Base-by-base conservation (phyloP, 2,113 vertebrate genomes). In the Antigone vipio region DNA sequence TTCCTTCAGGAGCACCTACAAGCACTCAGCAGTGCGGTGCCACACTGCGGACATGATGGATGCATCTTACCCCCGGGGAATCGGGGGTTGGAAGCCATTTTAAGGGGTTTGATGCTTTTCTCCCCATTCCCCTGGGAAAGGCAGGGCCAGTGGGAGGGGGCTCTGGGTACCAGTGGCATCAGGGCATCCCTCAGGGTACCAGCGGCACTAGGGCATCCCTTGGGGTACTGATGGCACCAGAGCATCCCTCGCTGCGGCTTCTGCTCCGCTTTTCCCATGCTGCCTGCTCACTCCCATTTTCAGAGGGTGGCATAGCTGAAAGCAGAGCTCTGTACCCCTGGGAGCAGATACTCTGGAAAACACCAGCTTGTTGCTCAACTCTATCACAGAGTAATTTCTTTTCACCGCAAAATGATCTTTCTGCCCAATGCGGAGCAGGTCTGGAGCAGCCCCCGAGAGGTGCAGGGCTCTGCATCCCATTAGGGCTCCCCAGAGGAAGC, bases 381-480 rank as follows among this genome's bases (percentile, higher is more conserved):
- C 40, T 49, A 4, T 11, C 5, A 2, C 73, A 35, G 27, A 63
- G 35, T 49, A 47, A 85, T 63, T 75, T 29, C 5, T 1, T 64
- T 85, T 44, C 40, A 35, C 34, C 34, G 20, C 34, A n/a, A 67
- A 90, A 77, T 4, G 9, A 62, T 60, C 60, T 34, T 76, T 5
- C 64, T 47, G 84, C 73, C 40, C 9, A 0, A 17, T 2, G 12
- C 3, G 2, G 56, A 77, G 56, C 53, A 32, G 85, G 69, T 73
- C 72, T 87, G 96, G 67, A 88, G 67, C 85, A 93, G 95, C 38
- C 47, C 62, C 78, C 4, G 9, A 74, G 89, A 92, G 83, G 80
- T 6, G 4, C 52, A 5, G 12, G 71, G 86, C 71, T 89, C 97
- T 97, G 96, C 91, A 95, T 93, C 87, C 92, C 55, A 94, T 97